These are phyloP conservation scores for Cantharis rustica DNA, from an alignment of 2,888 invertebrate genomes.

Conservation along the genomic window DNA sequence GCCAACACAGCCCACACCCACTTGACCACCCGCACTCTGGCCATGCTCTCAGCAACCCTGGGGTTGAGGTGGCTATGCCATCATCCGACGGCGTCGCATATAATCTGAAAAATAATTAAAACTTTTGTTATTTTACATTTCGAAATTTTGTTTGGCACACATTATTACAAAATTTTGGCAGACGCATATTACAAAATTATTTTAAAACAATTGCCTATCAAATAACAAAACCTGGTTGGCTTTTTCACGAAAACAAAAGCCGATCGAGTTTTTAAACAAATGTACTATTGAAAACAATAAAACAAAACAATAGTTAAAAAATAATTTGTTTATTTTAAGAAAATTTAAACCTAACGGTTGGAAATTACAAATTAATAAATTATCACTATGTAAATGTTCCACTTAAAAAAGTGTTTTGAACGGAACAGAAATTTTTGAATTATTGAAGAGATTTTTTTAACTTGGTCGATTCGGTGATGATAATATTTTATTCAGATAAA, in stretches of 20 bases:
- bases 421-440: not conserved
- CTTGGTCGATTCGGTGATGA: not conserved
- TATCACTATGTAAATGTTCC: not conserved
- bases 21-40: conserved; percentile 56
- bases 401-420: not conserved
- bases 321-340: not conserved
- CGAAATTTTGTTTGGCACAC: not conserved
- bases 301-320: not conserved
- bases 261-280: too few species aligned
- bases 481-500: not conserved
- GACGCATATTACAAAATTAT: not conserved
- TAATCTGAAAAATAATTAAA: conserved; percentile 54
- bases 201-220: not conserved
- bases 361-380: not conserved
- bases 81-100: conserved; percentile 58
- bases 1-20: conserved; percentile 56
- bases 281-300: too few species aligned
- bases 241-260: too few species aligned
- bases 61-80: conserved; percentile 59
- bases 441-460: not conserved
- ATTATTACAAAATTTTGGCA: not conserved
- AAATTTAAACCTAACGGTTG: not conserved
- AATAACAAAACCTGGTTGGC: not conserved
- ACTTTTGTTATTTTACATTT: not conserved
- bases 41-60: conserved; percentile 58